phyloP scores from a whole-genome alignment of 2,888 invertebrate genomes.

The Eupithecia subfuscata region DNA sequence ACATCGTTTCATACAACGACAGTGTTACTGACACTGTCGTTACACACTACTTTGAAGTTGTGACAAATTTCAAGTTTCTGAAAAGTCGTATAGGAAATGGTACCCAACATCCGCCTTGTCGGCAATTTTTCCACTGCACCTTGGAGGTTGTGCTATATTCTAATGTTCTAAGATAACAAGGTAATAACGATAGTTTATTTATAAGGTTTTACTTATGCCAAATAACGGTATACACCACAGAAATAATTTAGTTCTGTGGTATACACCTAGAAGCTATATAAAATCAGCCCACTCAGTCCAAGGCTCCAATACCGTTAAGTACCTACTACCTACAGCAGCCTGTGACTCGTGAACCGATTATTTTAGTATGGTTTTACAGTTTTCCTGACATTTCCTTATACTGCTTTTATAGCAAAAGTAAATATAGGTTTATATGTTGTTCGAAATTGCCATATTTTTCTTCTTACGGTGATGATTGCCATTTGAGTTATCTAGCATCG shows the following conservation, averaged over 20 bases:
- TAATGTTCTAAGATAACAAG: background rate
- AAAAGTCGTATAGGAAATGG: no score
- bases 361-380: background rate
- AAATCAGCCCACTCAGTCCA: background rate
- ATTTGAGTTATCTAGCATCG: background rate
- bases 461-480: background rate
- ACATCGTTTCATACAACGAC: no score
- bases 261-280: background rate
- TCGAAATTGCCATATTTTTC: background rate
- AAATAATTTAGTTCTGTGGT: background rate
- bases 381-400: background rate
- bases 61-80: no score
- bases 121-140: background rate
- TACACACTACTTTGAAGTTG: no score
- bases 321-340: background rate
- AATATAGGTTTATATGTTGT: background rate
- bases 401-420: background rate
- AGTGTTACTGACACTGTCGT: no score
- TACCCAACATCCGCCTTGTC: background rate
- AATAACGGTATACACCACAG: background rate
- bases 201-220: background rate
- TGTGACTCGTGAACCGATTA: background rate
- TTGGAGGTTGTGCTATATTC: background rate
- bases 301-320: slow-evolving; percentile 6
- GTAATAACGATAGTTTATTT: background rate